Base-by-base conservation (phyloP, 37 sponge, comb jelly and placozoan genomes). In the Mnemiopsis leidyi region DNA sequence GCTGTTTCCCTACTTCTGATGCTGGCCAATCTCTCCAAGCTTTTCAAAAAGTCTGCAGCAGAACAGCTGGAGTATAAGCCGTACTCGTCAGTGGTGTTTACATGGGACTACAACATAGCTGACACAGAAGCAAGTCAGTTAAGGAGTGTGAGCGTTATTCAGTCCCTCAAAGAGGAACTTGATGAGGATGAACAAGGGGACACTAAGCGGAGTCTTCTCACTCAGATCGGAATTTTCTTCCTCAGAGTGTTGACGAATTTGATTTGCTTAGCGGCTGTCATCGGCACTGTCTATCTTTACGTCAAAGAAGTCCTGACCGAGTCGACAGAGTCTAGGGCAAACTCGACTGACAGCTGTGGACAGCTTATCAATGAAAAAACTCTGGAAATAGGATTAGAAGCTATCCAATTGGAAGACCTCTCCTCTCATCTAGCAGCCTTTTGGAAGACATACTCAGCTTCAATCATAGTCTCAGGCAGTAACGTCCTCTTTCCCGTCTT, bases 391-490 rank as follows among this genome's bases (percentile, higher is more conserved):
- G n/a, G n/a, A n/a, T n/a, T n/a, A n/a, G n/a, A n/a, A n/a, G n/a
- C n/a, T n/a, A n/a, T n/a, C n/a, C n/a, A n/a, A n/a, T n/a, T n/a
- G n/a, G 68, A 61, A 18, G 68, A 61, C 68, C 3, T 79, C 13
- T 5, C 36, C 36, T 36, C 31, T 1, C 23, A 79, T 0, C 18
- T 79, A 2, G 26, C 18, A 1, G 7, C 7, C 3, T 38, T 79
- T 7, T 79, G 82, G 82, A 20, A 79, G 38, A 36, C 82, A 1
- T 79, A 79, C 37, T 36, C 38, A 33, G 82, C 82, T 26, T 79
- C 82, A 2, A 79, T 79, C 7, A 26, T 79, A 5, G 37, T 79
- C 35, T 79, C 82, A 3, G 82, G 3, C 13, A 79, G 82, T 38
- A 79, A 79, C 23, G 38, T 79, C 7, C 38, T 34, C 28, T 79